These are phyloP conservation scores for Phymanthus crucifer DNA, from an alignment of 92 coral and sea anemone species.

Conservation along the genomic window DNA sequence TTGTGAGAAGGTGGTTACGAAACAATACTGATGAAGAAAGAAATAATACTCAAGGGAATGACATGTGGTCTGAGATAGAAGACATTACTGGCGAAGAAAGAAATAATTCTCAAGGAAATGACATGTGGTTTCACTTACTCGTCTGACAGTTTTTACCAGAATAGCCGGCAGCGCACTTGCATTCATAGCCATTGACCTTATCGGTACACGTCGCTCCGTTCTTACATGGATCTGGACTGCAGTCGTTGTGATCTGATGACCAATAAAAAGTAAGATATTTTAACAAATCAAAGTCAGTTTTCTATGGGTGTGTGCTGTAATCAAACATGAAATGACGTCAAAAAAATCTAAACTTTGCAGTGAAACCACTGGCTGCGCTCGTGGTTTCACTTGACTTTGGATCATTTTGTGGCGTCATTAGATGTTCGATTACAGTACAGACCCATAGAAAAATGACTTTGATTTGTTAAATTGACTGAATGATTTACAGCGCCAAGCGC, in stretches of 20 bases:
- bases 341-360: no score
- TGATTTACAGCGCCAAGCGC: no score
- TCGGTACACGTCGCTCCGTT: conserved; percentile 4
- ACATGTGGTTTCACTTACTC: conserved; percentile 12
- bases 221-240: conserved; percentile 4
- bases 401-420: no score
- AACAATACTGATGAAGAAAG: background rate
- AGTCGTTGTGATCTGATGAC: conserved; percentile 4
- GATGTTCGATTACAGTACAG: no score
- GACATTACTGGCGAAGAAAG: background rate
- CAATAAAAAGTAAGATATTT: background rate
- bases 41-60: background rate
- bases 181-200: background rate
- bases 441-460: no score
- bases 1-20: background rate
- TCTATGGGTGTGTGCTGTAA: no score
- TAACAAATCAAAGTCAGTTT: no score
- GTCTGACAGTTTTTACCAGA: background rate
- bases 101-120: background rate
- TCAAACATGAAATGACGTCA: no score
- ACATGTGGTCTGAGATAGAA: no score
- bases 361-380: no score
- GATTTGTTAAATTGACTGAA: no score
- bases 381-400: no score
- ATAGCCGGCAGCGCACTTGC: background rate